Evolutionary conservation across 2,888 invertebrate genomes (phyloP).

Genomic region (Spicauda simplicius): DNA sequence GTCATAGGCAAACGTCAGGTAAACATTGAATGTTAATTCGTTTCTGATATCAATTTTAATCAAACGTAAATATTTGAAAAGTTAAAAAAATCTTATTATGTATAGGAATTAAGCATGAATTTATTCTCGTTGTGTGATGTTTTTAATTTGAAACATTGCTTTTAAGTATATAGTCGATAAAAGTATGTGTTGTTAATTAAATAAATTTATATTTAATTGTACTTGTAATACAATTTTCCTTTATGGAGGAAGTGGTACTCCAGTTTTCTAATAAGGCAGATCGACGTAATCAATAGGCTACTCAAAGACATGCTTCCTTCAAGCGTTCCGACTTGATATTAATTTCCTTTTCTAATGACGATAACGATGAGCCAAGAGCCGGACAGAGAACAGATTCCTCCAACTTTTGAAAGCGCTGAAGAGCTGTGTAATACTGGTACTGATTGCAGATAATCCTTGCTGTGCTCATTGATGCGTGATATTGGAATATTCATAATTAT

Average conservation of each 20-base stretch:
- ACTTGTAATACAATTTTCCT: no score
- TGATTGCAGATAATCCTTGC: neutral
- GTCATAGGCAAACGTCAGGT: no score
- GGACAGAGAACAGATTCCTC: neutral
- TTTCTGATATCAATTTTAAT: no score
- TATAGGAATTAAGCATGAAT: no score
- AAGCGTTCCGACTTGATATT: slow-evolving; percentile 2
- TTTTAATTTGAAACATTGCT: no score
- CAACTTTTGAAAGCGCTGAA: neutral
- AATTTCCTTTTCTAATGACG: neutral
- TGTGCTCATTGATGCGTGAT: neutral
- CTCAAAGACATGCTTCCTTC: neutral
- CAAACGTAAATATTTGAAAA: no score
- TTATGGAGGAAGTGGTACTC: neutral
- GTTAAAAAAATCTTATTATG: no score
- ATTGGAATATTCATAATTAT: neutral
- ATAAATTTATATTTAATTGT: no score
- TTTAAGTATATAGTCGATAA: no score
- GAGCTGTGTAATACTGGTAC: neutral
- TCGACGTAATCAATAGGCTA: neutral
- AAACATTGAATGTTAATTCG: no score
- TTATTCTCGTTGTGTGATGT: no score
- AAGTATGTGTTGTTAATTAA: no score
- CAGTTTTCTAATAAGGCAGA: neutral
- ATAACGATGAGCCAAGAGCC: neutral